Evolutionary conservation across 37 sponge, comb jelly and placozoan genomes (phyloP).

Genomic region (Chondrilla cf. caribensis): DNA sequence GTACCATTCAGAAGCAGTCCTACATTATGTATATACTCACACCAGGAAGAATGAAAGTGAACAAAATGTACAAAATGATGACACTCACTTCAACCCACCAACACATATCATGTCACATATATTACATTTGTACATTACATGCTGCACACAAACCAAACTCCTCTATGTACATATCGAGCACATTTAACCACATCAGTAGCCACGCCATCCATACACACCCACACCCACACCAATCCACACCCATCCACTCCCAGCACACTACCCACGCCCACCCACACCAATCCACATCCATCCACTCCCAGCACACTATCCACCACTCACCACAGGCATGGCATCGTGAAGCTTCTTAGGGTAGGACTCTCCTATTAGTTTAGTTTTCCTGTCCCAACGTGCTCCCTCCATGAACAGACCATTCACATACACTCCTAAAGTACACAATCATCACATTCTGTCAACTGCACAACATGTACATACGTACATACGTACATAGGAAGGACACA

Average conservation of each 20-base stretch:
- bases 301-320: slow-evolving; percentile 27
- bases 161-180: no score
- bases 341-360: slow-evolving; percentile 96
- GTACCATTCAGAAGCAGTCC: not conserved
- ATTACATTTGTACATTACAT: no score
- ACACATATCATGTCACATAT: no score
- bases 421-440: slow-evolving; percentile 49
- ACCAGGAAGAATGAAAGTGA: no score
- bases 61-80: not conserved
- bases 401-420: slow-evolving; percentile 94
- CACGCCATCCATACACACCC: slow-evolving; percentile 18
- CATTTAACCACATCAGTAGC: no score
- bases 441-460: not conserved
- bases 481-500: not conserved
- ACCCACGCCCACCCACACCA: no score
- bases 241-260: slow-evolving; percentile 9
- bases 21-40: not conserved
- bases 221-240: slow-evolving; percentile 2
- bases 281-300: no score
- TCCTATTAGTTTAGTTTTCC: slow-evolving; percentile 81
- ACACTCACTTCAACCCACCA: no score
- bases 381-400: slow-evolving; percentile 97
- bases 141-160: no score
- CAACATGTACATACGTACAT: not conserved
- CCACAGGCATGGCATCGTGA: slow-evolving; percentile 97